These are phyloP conservation scores for Tyrannus savana DNA, from an alignment of 2,113 vertebrate species.

Conservation along the genomic window DNA sequence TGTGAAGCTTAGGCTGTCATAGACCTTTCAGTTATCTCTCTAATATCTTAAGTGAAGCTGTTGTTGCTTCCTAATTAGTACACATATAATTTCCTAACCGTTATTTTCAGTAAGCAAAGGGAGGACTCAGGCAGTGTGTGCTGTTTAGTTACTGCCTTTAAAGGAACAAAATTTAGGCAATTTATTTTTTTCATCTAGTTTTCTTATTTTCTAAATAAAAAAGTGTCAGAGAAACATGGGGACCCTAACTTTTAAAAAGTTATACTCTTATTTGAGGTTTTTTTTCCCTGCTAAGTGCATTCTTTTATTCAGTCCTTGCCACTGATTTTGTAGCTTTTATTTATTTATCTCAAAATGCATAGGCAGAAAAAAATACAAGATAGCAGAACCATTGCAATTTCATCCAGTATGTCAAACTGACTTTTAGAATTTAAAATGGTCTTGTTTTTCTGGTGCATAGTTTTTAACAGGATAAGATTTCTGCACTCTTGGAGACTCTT, in stretches of 20 bases:
- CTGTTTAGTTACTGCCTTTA: background rate
- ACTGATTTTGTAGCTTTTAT: background rate
- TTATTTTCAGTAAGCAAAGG: background rate
- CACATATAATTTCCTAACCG: background rate
- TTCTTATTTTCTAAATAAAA: background rate
- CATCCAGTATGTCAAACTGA: background rate
- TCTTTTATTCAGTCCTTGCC: background rate
- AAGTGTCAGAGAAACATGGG: background rate
- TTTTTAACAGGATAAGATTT: background rate
- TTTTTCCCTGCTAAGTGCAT: background rate
- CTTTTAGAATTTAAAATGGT: background rate
- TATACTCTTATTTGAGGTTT: background rate
- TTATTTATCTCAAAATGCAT: background rate
- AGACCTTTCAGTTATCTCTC: background rate
- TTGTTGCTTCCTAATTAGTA: background rate
- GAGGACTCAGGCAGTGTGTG: background rate
- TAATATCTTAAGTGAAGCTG: background rate
- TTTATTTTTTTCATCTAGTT: background rate
- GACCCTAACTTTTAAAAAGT: background rate
- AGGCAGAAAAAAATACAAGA: background rate
- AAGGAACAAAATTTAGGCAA: background rate
- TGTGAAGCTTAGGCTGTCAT: background rate
- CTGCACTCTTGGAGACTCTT: background rate
- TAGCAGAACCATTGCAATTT: background rate
- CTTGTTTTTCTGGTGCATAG: background rate